phyloP scores from a whole-genome alignment of 2,888 invertebrate genomes.

The Antitype chi region DNA sequence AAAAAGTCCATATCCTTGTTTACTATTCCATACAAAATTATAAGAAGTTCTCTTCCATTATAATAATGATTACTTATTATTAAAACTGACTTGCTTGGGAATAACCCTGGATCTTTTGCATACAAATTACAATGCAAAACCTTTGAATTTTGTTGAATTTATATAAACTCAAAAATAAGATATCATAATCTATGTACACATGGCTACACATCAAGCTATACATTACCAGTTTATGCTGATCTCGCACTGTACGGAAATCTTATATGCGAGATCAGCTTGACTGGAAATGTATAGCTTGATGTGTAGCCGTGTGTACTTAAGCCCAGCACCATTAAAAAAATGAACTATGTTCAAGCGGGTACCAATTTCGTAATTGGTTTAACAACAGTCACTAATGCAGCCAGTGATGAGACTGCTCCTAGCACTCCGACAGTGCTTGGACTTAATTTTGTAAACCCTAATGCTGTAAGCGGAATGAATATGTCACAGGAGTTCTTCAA shows the following conservation, averaged over 20 bases:
- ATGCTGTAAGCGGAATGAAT: constrained; percentile 95
- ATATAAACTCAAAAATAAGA: constrained; percentile 3
- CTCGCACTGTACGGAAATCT: too few species aligned
- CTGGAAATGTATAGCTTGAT: too few species aligned
- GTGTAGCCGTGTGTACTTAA: too few species aligned
- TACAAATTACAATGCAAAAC: constrained; percentile 10
- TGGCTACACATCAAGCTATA: too few species aligned
- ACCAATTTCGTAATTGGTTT: constrained; percentile 95
- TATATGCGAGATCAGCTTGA: too few species aligned
- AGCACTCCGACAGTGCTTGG: constrained; percentile 94
- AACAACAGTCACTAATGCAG: constrained; percentile 94
- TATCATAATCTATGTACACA: constrained; percentile 54
- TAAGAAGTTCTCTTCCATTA: neutral
- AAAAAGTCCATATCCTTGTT: constrained; percentile 10
- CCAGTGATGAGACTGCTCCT: constrained; percentile 95
- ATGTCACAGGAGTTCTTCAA: constrained; percentile 96
- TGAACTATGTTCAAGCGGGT: constrained; percentile 84
- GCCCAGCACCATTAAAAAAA: constrained; percentile 63
- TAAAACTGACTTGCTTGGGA: constrained; percentile 12
- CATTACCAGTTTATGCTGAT: too few species aligned
- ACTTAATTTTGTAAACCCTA: constrained; percentile 94
- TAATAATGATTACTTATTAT: neutral
- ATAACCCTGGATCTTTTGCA: constrained; percentile 14
- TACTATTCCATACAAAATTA: constrained; percentile 15
- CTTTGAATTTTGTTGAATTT: neutral